phyloP scores from a whole-genome alignment of 2,797 vertebrate species.

The Ctenopoma kingsleyae region DNA sequence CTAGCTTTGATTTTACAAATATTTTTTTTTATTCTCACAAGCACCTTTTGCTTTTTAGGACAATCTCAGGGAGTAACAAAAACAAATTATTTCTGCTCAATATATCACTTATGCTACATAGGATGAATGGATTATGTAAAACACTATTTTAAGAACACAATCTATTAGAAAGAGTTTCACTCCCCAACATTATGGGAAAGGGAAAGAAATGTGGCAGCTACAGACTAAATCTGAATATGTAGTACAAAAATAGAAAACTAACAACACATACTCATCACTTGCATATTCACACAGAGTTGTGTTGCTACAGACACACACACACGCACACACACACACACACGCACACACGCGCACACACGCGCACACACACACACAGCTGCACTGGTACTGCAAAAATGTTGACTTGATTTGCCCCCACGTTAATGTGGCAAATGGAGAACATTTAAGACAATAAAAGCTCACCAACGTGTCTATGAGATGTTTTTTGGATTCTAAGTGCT shows the following conservation, averaged over 20 bases:
- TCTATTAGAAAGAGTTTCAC: neutral
- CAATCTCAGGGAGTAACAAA: neutral
- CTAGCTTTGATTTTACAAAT: too few species aligned
- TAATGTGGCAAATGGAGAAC: neutral
- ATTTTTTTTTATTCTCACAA: neutral
- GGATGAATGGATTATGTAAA: neutral
- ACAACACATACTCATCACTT: too few species aligned
- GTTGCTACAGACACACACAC: too few species aligned
- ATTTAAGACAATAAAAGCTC: conserved; percentile 17
- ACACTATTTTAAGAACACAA: neutral
- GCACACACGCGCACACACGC: too few species aligned
- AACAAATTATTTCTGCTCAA: neutral
- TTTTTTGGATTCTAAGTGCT: conserved; percentile 55
- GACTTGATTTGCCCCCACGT: neutral
- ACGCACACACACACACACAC: too few species aligned
- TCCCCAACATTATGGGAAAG: neutral
- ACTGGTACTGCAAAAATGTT: too few species aligned
- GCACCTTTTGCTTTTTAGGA: neutral
- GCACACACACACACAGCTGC: too few species aligned
- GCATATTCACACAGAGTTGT: too few species aligned
- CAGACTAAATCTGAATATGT: neutral
- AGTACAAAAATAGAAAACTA: too few species aligned
- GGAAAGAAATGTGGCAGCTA: neutral
- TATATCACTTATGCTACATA: neutral
- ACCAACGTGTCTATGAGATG: conserved; percentile 69